Base-by-base conservation (phyloP, 2,888 invertebrate genomes). In the Lithosia quadra region DNA sequence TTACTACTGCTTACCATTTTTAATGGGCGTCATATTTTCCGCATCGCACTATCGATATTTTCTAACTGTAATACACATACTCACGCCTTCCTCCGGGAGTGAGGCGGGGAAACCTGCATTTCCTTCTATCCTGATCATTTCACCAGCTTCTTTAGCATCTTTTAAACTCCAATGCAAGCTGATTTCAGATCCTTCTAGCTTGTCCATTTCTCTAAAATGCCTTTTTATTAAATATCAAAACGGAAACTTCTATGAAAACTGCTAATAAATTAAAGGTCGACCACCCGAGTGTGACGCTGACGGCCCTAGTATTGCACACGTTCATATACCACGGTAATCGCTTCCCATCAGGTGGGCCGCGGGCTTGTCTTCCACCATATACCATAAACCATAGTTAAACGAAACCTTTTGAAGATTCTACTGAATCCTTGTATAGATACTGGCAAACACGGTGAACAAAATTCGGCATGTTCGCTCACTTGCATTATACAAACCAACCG, bases 11-110 rank as follows among this genome's bases (percentile, higher is more conserved):
- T 56, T 24, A 7, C 55, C 4, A 11, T 24, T 56, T 7, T 56
- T n/a, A n/a, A 18, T 58, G 33, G n/a, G 8, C 57, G 9, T n/a
- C 10, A 2, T 56, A 22, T 24, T 56, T 22, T 62, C 68, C 67
- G 69, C 69, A 69, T 72, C 66, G 72, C 68, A 43, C 63, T 68
- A 67, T 65, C 33, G 24, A 63, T 72, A 67, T 13, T 2, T 67
- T 58, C 53, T 58, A 34, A 34, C 5, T 9, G 21, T 28, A 22
- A 33, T 34, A n/a, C 28, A 28, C 49, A 62, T 55, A 55, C 8
- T n/a, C 13, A 56, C 28, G 24, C 13, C 8, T 49, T 49, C 0
- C n/a, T 49, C n/a, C 49, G n/a, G 49, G 0, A 49, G 18, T 7
- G n/a, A n/a, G n/a, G n/a, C 43, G 18, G 43, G 18, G 53, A 22